phyloP scores from a whole-genome alignment of 2,888 invertebrate genomes.

The Ichneumoninae sp. region DNA sequence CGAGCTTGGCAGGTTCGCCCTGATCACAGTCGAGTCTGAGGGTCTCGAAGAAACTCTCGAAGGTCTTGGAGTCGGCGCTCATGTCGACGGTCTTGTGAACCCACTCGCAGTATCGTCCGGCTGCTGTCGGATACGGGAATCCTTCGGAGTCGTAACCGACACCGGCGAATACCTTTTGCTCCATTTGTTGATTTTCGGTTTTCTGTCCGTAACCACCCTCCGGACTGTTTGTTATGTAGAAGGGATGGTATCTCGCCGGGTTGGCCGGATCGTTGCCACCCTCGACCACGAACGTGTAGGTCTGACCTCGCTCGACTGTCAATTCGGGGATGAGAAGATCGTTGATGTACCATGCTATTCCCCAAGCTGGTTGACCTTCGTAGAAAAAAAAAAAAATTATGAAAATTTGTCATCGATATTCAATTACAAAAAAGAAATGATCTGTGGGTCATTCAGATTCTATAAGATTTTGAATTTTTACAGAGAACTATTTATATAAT shows the following conservation, averaged over 20 bases:
- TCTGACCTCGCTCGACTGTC: constrained; percentile 93
- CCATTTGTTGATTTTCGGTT: constrained; percentile 88
- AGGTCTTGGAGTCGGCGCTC: constrained; percentile 89
- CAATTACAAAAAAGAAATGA: not conserved
- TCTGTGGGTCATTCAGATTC: not conserved
- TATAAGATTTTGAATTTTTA: not conserved
- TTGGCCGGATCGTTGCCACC: constrained; percentile 93
- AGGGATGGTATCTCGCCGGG: constrained; percentile 94
- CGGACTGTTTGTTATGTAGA: constrained; percentile 94
- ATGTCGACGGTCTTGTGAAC: constrained; percentile 91
- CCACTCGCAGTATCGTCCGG: constrained; percentile 95
- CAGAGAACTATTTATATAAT: not conserved
- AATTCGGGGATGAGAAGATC: constrained; percentile 95
- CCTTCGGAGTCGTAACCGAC: constrained; percentile 91
- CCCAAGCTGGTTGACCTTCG: constrained; percentile 92
- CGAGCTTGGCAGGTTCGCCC: constrained; percentile 91
- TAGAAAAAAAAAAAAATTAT: not conserved
- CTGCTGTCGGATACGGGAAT: constrained; percentile 92
- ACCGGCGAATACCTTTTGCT: constrained; percentile 92
- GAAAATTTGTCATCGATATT: not conserved
- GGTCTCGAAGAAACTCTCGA: constrained; percentile 91
- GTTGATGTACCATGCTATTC: constrained; percentile 97
- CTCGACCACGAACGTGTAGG: constrained; percentile 94
- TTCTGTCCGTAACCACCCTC: constrained; percentile 95
- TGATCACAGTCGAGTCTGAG: constrained; percentile 91